These are phyloP conservation scores for Grallaria varia DNA, from an alignment of 2,113 vertebrate species.

Conservation along the genomic window DNA sequence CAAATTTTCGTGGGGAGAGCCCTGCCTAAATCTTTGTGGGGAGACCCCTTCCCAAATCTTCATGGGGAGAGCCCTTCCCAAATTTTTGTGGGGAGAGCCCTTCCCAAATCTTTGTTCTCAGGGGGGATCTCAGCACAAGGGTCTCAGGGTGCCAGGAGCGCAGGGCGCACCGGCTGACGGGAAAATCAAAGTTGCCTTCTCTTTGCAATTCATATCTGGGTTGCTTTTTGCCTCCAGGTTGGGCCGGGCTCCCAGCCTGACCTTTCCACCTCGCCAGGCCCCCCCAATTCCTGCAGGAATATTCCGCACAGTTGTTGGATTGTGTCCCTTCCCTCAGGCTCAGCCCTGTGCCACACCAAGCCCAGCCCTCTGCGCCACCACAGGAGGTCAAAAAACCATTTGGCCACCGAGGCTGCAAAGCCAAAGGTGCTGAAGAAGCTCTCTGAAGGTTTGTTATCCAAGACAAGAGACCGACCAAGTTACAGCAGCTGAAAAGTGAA, in stretches of 20 bases:
- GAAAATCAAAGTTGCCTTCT: neutral
- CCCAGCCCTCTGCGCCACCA: too few relatives aligned
- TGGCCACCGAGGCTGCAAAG: rapidly evolving
- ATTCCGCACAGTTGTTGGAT: too few relatives aligned
- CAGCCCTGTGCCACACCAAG: neutral
- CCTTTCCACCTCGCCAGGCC: too few relatives aligned
- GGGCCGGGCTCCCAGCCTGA: neutral
- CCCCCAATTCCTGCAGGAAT: too few relatives aligned
- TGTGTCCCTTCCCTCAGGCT: neutral
- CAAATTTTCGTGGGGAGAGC: too few relatives aligned
- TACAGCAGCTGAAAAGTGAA: neutral
- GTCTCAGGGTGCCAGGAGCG: conserved; percentile 16
- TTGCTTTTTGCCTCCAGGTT: neutral
- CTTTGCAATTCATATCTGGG: neutral
- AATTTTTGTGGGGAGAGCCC: too few relatives aligned
- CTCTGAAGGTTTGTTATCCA: neutral
- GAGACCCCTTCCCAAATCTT: too few relatives aligned
- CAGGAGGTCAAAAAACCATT: neutral
- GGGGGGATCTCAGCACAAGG: too few relatives aligned
- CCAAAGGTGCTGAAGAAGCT: neutral
- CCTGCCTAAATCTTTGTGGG: too few relatives aligned
- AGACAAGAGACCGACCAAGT: neutral
- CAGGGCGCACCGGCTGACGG: neutral
- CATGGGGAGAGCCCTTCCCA: too few relatives aligned
- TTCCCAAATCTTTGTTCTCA: too few relatives aligned